Evolutionary conservation across 2,888 invertebrate species (phyloP), one percentile per base, ranked within the genome.

Genomic region (Drosophila stalkeri): DNA sequence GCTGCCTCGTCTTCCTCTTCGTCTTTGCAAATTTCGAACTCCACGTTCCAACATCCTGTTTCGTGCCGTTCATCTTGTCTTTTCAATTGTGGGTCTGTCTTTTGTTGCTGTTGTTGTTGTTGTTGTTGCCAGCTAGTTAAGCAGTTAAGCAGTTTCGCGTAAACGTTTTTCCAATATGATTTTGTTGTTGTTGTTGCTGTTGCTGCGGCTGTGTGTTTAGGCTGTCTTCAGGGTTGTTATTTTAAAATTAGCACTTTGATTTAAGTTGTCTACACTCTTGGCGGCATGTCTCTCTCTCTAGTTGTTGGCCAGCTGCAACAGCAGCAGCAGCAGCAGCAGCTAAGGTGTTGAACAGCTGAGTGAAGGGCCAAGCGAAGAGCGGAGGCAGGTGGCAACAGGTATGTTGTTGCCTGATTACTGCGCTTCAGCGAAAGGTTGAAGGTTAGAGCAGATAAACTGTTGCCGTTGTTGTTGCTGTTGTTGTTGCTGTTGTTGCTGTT

Each of bases 131-230:
- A 89, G 86, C 86, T 83, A 86, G 86, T 86, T 89, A 89, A 86
- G 88, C 86, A 86, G 89, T 85, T 89, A 89, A 86, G 88, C 86
- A 86, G 89, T 87, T 89, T 82, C 88, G 86, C 88, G 87, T 86
- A 85, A 85, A 85, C 84, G 84, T 80, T 85, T 85, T 85, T 84
- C 89, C 84, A 88, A 85, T 85, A 85, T 85, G 86, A 85, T 78
- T 82, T 72, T 46, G 75, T 64, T 55, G 72, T 64, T 51, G 74
- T 59, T 51, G 71, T 55, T 68, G 56, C 11, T 33, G 57, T 18
- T 16, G 63, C 37, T 68, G 72, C 39, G 82, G 68, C 83, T 85
- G 89, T 85, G 89, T 85, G 84, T 85, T 85, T 85, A 85, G 89
- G 89, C 84, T 85, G 84, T 85, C 84, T 85, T 73, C 84, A 85